Conservation (phyloP, 2,888 invertebrate species). For the Cryptus armator region DNA sequence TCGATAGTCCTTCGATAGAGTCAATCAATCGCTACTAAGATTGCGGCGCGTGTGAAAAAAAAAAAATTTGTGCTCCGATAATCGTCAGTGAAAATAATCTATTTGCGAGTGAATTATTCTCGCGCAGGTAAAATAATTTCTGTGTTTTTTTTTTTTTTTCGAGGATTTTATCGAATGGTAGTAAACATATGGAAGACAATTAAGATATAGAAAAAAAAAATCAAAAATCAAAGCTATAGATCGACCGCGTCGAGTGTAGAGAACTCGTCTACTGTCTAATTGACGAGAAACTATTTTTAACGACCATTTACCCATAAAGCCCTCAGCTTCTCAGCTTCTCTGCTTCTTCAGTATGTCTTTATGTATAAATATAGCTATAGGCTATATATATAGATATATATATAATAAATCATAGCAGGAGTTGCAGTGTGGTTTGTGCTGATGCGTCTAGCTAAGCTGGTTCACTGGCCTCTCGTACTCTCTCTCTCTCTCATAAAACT, state of each 20-base stretch:
- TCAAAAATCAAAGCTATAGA: background rate
- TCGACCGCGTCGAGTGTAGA: background rate
- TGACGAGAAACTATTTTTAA: conserved; percentile 57
- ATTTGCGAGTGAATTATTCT: background rate
- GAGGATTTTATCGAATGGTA: background rate
- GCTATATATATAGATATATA: conserved; percentile 14
- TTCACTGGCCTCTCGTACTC: conserved; percentile 38
- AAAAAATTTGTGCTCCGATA: conserved; percentile 37
- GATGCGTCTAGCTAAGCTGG: conserved; percentile 41
- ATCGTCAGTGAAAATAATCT: conserved; percentile 1
- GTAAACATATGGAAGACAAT: background rate
- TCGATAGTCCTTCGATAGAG: conserved; percentile 50
- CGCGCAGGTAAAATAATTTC: conserved; percentile 39
- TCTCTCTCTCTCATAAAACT: background rate
- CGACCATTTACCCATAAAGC: conserved; percentile 50
- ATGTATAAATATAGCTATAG: conserved; percentile 25
- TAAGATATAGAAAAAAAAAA: background rate
- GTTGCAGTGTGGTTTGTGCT: conserved; percentile 27
- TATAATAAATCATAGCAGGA: conserved; percentile 47
- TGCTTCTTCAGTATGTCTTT: conserved; percentile 16
- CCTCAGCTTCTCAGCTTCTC: conserved; percentile 54
- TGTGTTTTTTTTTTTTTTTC: background rate
- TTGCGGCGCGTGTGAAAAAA: too few relatives aligned
- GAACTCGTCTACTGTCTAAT: conserved; percentile 34
- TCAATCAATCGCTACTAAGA: background rate